Evolutionary conservation across 1,140 invertebrate genomes (phyloP), one percentile per base, ranked within the genome.

Genomic region (Heliconius congener): DNA sequence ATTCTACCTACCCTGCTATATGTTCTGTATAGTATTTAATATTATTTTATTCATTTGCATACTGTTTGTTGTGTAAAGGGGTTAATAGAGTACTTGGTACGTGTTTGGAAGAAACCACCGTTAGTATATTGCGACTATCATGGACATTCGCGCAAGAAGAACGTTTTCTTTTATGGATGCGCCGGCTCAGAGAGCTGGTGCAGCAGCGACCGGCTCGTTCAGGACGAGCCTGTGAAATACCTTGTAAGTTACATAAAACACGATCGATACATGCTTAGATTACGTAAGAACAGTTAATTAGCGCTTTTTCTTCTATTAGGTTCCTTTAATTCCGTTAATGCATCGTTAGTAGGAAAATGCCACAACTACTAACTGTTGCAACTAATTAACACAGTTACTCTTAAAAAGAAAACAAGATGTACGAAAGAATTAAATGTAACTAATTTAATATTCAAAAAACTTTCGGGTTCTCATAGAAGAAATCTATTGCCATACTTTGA

Each of bases 101-200:
- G 95, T 77, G 95, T 96, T 46, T 91, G 96, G 89, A 95, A 95
- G 83, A 95, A 95, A 73, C 93, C 95, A 8, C 96, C 96, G 6
- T 95, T 96, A 86, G 96, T 98, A n/a, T 98, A 96, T 91, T 97
- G 97, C 91, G 98, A 99, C 95, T 97, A 97, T 86, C 98, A 99
- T 93, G 98, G 98, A 3, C 98, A 99, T 91, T 98, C 98, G 30
- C 95, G 97, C 52, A 96, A 97, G 89, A 98, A 98, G 95, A 99
- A 98, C 88, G 97, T 98, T 71, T 99, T 99, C 95, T 95, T 98
- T 81, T 98, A 98, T 91, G 98, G 98, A 46, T 98, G 98, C 91
- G 97, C 97, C 83, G 96, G 94, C 82, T 95, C 95, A 34, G 95
- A 96, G 86, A 96, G 96, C 80, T 97, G 96, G 96, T 95, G 95